These are phyloP conservation scores for Heliconius charithonia DNA, from an alignment of 2,888 invertebrate species.

Conservation along the genomic window DNA sequence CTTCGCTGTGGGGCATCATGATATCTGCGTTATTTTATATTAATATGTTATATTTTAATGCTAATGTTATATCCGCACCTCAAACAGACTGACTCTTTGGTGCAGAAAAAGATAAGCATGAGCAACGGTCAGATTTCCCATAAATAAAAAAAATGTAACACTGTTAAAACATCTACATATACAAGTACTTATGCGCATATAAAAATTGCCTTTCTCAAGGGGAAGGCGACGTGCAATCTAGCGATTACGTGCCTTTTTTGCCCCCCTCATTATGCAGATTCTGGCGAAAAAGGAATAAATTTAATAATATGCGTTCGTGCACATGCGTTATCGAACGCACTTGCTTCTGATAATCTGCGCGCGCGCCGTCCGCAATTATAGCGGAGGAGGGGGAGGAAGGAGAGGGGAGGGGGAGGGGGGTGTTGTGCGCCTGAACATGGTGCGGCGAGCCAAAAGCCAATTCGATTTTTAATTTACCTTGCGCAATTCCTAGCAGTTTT, in stretches of 20 bases:
- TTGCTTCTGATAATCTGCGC: constrained; percentile 82
- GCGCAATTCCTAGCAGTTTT: constrained; percentile 61
- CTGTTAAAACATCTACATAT: constrained; percentile 62
- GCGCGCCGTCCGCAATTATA: constrained; percentile 76
- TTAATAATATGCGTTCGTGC: constrained; percentile 83
- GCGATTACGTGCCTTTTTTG: constrained; percentile 79
- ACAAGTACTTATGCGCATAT: constrained; percentile 62
- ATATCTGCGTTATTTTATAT: constrained; percentile 58
- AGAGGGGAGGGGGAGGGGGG: constrained; percentile 50
- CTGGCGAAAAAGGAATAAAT: constrained; percentile 82
- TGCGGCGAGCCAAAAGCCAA: constrained; percentile 52
- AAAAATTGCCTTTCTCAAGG: constrained; percentile 76
- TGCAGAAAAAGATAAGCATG: constrained; percentile 72
- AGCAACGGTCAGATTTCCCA: constrained; percentile 59
- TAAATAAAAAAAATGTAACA: constrained; percentile 36
- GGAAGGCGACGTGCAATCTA: constrained; percentile 77
- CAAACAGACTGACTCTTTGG: constrained; percentile 55
- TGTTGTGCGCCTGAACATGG: constrained; percentile 49
- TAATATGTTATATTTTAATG: constrained; percentile 43
- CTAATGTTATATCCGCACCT: constrained; percentile 42
- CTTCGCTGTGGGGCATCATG: constrained; percentile 61
- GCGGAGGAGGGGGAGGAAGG: constrained; percentile 51
- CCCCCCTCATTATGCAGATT: constrained; percentile 83
- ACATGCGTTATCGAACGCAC: constrained; percentile 83
- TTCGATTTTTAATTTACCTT: constrained; percentile 68